Evolutionary conservation across 2,797 vertebrate species (phyloP), one percentile per base, ranked within the genome.

Genomic region (Sylvilagus floridanus): DNA sequence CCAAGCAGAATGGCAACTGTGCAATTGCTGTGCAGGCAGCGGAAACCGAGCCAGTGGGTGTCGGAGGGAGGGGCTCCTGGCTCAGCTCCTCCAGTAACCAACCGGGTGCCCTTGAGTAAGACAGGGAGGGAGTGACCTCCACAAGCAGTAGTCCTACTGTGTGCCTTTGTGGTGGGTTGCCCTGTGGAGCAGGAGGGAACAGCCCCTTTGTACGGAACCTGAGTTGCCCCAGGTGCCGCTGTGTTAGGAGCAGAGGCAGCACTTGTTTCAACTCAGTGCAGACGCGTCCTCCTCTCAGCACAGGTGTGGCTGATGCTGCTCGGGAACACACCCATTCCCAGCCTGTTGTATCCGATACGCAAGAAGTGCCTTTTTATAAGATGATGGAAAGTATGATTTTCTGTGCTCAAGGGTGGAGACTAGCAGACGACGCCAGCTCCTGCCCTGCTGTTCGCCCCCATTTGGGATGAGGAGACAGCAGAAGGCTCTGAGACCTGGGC

Each of bases 391-490:
- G 28, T 47, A 10, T 50, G 1, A 17, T 76, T 66, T 88, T 65
- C 81, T 37, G 2, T 50, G 35, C 12, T 14, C n/a, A n/a, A 21
- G 0, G 17, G 12, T 65, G 11, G 42, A 19, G 14, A 16, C 8
- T 57, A 14, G 4, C 78, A 66, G 63, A 63, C 7, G 7, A 8
- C 62, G 50, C 37, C 66, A 81, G 66, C 47, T 79, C 14, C 78
- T 47, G 19, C 32, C 30, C 50, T 37, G 26, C 62, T 65, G 0
- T 60, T 79, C 16, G 10, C 65, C 37, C 52, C 47, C 73, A 22
- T 69, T 75, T 21, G 26, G 94, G 81, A 75, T 13, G 72, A 77
- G 84, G 37, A 90, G 85, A 91, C 83, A 60, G 66, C 76, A 72
- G 95, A 90, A 88, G 8, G 7, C 75, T 62, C 85, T 0, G 0